Evolutionary conservation across 2,888 invertebrate genomes (phyloP).

Genomic region (Ellobium chinense): DNA sequence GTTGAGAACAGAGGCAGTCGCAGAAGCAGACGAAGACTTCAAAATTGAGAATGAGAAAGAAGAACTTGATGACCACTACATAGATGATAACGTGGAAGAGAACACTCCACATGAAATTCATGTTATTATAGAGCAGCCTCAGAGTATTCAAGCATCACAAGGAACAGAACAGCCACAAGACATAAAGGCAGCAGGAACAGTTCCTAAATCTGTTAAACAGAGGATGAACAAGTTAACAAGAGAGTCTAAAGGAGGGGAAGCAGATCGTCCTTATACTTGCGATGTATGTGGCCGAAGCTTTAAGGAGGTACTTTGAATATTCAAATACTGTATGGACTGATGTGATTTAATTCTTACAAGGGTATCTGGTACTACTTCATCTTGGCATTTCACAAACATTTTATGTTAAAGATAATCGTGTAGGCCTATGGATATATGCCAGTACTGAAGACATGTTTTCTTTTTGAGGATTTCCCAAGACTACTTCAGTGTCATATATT

Average conservation of each 20-base stretch:
- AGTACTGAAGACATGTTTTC: too few species aligned
- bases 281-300: conserved; percentile 64
- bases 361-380: too few species aligned
- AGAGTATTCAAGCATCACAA: not conserved
- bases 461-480: too few species aligned
- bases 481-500: too few species aligned
- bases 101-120: conserved; percentile 30
- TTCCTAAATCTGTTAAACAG: not conserved
- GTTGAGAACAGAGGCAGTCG: conserved; percentile 48
- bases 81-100: not conserved
- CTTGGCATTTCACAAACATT: too few species aligned
- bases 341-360: too few species aligned
- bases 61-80: conserved; percentile 8
- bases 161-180: not conserved
- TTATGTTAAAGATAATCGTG: too few species aligned
- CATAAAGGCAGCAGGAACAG: not conserved
- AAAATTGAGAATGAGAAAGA: conserved; percentile 22
- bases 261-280: conserved; percentile 60
- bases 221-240: not conserved
- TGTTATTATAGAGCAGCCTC: conserved; percentile 24
- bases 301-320: conserved; percentile 74
- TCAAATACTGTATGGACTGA: too few species aligned
- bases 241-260: conserved; percentile 31
- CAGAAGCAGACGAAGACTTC: conserved; percentile 55
- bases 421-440: too few species aligned